Evolutionary conservation across 2,888 invertebrate genomes (phyloP).

Genomic region (Erebia palarica): DNA sequence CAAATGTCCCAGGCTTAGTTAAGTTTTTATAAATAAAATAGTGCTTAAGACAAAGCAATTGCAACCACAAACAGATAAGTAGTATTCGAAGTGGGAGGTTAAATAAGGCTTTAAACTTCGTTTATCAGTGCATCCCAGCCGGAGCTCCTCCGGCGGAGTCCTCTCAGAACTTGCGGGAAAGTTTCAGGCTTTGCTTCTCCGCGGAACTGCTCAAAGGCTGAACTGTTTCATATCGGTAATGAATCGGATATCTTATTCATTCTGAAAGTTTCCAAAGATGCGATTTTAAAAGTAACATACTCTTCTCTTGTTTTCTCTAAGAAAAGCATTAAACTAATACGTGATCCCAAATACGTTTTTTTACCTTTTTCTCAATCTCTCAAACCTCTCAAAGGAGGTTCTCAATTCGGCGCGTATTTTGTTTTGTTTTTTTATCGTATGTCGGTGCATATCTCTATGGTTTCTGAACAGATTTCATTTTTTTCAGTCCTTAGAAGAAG

Average conservation of each 20-base stretch:
- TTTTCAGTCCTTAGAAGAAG: no score
- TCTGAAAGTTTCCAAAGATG: not conserved
- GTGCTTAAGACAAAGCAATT: not conserved
- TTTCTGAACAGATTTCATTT: no score
- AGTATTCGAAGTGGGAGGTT: conserved; percentile 9
- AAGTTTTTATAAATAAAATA: not conserved
- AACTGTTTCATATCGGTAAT: conserved; percentile 34
- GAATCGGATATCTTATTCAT: conserved; percentile 28
- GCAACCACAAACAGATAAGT: not conserved
- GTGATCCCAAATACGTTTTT: no score
- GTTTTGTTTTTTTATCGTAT: no score
- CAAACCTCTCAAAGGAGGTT: no score
- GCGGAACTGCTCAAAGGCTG: conserved; percentile 27
- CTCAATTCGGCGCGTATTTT: no score
- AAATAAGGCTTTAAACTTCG: conserved; percentile 22
- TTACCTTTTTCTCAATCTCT: no score
- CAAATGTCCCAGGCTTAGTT: not conserved
- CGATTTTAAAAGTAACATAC: no score
- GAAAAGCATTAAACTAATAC: no score
- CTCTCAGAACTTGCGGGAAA: conserved; percentile 17
- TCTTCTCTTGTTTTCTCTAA: no score
- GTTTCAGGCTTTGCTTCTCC: conserved; percentile 24
- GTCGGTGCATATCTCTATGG: no score
- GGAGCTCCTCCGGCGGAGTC: conserved; percentile 23
- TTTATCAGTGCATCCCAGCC: conserved; percentile 32